These are phyloP conservation scores for Platorchestia sp. DNA, from an alignment of 1,140 invertebrate species.

Conservation along the genomic window DNA sequence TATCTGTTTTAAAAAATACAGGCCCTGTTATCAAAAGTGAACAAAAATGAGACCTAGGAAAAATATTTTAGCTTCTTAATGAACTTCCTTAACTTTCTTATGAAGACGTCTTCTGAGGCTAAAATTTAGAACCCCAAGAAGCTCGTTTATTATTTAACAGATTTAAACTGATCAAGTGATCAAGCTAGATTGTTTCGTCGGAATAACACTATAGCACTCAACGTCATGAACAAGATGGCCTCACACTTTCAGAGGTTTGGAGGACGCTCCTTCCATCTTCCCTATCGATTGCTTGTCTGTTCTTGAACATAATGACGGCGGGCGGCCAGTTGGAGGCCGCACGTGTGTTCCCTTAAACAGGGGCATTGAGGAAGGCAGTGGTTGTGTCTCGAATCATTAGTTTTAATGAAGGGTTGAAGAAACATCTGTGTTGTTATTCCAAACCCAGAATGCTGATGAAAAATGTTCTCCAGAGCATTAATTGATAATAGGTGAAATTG, in stretches of 20 bases:
- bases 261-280: background rate
- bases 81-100: background rate
- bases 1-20: background rate
- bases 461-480: background rate
- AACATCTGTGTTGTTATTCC: background rate
- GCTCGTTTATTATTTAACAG: too few relatives aligned
- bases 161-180: background rate
- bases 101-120: background rate
- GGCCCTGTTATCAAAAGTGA: too few relatives aligned
- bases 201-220: background rate
- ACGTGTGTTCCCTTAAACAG: background rate
- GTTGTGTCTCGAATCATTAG: slow-evolving; percentile 3
- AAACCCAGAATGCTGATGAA: background rate
- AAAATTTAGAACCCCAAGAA: background rate
- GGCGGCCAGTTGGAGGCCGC: background rate
- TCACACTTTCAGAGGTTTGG: background rate
- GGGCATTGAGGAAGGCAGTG: background rate
- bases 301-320: background rate
- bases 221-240: background rate
- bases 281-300: slow-evolving; percentile 17
- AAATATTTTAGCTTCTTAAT: background rate
- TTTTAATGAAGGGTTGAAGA: background rate
- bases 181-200: background rate
- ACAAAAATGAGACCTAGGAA: background rate
- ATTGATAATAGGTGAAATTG: background rate